Evolutionary conservation across 2,113 vertebrate genomes (phyloP).

Genomic region (Chloropsis hardwickii): DNA sequence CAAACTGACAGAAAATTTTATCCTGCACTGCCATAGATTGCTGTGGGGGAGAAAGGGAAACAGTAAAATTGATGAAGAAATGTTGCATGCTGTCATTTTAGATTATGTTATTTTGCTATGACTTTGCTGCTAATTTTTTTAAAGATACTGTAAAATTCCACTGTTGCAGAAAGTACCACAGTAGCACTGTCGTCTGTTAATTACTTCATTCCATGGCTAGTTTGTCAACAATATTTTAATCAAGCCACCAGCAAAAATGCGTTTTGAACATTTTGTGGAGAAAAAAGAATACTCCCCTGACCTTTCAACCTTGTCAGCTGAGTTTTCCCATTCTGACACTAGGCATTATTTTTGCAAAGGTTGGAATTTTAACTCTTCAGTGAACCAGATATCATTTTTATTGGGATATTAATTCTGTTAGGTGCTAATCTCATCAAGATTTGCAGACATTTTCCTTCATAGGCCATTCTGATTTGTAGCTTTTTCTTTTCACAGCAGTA

Average conservation of each 20-base stretch:
- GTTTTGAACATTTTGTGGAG: constrained; percentile 46
- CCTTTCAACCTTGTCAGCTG: constrained; percentile 77
- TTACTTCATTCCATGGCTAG: constrained; percentile 34
- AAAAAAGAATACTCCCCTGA: constrained; percentile 59
- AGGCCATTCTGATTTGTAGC: constrained; percentile 88
- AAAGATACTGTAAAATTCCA: constrained; percentile 41
- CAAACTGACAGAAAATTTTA: constrained; percentile 66
- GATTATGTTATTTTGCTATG: constrained; percentile 63
- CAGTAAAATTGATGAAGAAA: constrained; percentile 71
- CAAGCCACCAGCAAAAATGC: constrained; percentile 38
- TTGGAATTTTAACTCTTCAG: constrained; percentile 80
- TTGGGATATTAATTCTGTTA: constrained; percentile 82
- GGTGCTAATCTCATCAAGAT: constrained; percentile 92
- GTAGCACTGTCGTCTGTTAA: constrained; percentile 29
- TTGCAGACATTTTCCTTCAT: constrained; percentile 82
- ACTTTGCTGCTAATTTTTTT: constrained; percentile 63
- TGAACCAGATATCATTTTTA: constrained; percentile 79
- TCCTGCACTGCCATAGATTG: constrained; percentile 54
- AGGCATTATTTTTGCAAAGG: constrained; percentile 75
- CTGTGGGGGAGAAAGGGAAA: constrained; percentile 64
- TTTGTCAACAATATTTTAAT: constrained; percentile 58
- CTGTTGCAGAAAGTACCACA: neutral
- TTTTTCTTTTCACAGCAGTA: constrained; percentile 90
- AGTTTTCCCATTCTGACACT: constrained; percentile 71
- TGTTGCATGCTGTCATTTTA: constrained; percentile 72